A percentile compares a stretch with the other conserved stretches of the same genome.
phyloP scores from a whole-genome alignment of 2,888 invertebrate species.

The Theretra japonica region DNA sequence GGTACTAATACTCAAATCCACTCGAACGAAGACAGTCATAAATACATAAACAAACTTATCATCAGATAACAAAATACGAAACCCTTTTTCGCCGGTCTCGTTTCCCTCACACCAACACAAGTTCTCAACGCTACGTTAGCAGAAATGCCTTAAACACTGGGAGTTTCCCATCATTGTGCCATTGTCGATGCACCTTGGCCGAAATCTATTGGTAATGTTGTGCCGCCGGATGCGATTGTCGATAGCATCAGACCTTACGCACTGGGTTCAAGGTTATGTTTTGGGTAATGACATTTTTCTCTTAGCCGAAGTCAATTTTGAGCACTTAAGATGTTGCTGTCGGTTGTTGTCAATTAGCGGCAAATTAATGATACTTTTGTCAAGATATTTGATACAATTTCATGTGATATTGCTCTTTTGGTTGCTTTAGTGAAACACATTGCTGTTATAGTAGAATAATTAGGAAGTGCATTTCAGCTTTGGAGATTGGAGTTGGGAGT shows the following conservation, averaged over 20 bases:
- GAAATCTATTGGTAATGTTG: constrained; percentile 48
- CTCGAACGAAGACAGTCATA: background rate
- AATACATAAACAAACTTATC: background rate
- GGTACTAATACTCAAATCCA: background rate
- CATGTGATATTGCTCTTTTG: too few relatives aligned
- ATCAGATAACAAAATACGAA: background rate
- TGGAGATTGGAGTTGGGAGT: too few relatives aligned
- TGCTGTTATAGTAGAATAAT: too few relatives aligned
- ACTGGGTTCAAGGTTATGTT: constrained; percentile 10
- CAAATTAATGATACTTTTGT: too few relatives aligned
- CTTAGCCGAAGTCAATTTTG: too few relatives aligned
- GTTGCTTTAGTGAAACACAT: too few relatives aligned
- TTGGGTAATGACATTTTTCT: background rate
- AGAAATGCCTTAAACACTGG: constrained; percentile 62
- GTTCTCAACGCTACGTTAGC: constrained; percentile 48
- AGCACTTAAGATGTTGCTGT: too few relatives aligned
- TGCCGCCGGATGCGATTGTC: constrained; percentile 10
- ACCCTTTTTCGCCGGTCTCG: constrained; percentile 29
- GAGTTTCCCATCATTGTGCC: constrained; percentile 72
- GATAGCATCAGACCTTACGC: constrained; percentile 1
- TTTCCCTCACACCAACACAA: constrained; percentile 31
- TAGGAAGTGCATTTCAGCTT: too few relatives aligned
- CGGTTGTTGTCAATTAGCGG: too few relatives aligned
- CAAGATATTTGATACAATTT: too few relatives aligned
- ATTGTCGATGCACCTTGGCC: constrained; percentile 71